Conservation (phyloP, 2,888 invertebrate genomes). For the Protophormia terraenovae region DNA sequence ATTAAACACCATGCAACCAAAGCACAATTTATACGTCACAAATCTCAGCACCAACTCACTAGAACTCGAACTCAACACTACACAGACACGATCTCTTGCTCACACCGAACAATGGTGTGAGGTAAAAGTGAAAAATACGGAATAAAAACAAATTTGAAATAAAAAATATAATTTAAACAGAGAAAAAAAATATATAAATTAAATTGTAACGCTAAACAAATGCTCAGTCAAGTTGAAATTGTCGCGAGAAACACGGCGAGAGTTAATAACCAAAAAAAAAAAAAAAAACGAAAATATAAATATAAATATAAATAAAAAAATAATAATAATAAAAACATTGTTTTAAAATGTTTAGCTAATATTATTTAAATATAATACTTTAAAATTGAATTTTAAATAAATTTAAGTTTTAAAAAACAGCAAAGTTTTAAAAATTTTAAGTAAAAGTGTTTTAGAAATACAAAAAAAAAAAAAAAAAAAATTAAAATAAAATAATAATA, state of each 20-base stretch:
- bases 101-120: not conserved
- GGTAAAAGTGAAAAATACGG: not conserved
- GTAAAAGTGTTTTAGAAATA: not conserved
- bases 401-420: not conserved
- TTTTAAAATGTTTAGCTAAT: not conserved
- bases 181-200: slow-evolving; percentile 72
- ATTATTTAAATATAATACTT: too few relatives aligned
- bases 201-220: slow-evolving; percentile 73
- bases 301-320: slow-evolving; percentile 36
- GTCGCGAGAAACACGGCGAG: slow-evolving; percentile 69
- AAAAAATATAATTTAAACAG: slow-evolving; percentile 17
- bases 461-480: not conserved
- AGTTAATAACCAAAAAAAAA: slow-evolving; percentile 57
- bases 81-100: not conserved
- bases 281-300: slow-evolving; percentile 22
- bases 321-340: slow-evolving; percentile 7
- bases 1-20: not conserved
- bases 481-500: not conserved
- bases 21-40: slow-evolving; percentile 8
- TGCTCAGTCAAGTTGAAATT: slow-evolving; percentile 76
- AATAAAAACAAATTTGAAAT: slow-evolving; percentile 25
- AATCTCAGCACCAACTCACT: not conserved
- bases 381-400: not conserved
- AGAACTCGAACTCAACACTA: slow-evolving; percentile 20
- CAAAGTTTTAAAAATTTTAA: not conserved